Base-by-base conservation (phyloP, 2,113 vertebrate species). In the Pterophyllum scalare region DNA sequence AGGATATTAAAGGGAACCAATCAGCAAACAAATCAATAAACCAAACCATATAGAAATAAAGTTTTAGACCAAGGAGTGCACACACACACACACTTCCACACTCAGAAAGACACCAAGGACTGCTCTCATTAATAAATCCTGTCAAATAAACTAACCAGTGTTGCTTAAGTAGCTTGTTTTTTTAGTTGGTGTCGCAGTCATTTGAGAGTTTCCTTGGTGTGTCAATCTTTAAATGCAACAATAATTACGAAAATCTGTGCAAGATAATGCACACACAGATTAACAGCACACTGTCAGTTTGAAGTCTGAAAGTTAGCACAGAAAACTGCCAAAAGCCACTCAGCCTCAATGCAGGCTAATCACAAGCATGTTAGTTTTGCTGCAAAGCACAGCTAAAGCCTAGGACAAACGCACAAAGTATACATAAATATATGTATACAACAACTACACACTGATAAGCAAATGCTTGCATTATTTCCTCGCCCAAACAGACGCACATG, bases 291-390 rank as follows among this genome's bases (percentile, higher is more conserved):
- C 22, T 4, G 33, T 13, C 15, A 19, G 65, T 61, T 79, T 46
- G 38, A 40, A 20, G 4, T 19, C 54, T 20, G 81, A 90, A 84
- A 87, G 80, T 79, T 15, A 35, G 7, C 35, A 84, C 40, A 61
- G 31, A 76, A 72, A 86, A 72, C 22, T 52, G 7, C 59, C 67
- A 59, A 70, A 80, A 78, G 82, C 57, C 14, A 52, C 49, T 58
- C 26, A 43, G 52, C 33, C 65, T 81, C 10, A 75, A 76, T 67
- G 46, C n/a, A n/a, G 19, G 20, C 24, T 28, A 62, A 77, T 78
- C 59, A 62, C 95, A 97, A 96, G 96, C 96, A 87, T 64, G 78
- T 96, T 94, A 96, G 94, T 85, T 74, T 58, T 56, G 91, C 93
- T 92, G 91, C 93, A 93, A 95, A 52, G 95, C 91, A 28, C 85